Conservation (phyloP, 2,113 vertebrate species). For the Vireo altiloquus region DNA sequence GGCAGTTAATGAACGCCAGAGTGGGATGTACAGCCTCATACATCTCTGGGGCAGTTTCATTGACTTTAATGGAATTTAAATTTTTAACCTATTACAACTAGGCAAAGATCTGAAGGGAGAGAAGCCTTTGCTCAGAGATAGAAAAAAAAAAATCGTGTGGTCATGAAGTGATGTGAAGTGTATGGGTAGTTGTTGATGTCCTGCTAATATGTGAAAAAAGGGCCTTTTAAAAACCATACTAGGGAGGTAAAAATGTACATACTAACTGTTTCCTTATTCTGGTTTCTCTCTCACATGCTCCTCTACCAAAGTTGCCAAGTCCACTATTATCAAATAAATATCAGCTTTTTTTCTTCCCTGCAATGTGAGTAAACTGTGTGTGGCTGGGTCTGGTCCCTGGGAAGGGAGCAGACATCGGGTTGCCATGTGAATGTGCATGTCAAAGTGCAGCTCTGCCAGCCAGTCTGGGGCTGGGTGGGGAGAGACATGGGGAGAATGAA, state of each 20-base stretch:
- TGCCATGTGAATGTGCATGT: neutral
- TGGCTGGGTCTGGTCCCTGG: neutral
- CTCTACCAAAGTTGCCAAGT: neutral
- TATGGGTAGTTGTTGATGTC: neutral
- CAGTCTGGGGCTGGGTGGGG: neutral
- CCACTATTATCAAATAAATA: neutral
- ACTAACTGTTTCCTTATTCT: neutral
- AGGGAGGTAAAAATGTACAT: neutral
- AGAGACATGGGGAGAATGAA: neutral
- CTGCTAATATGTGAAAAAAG: neutral
- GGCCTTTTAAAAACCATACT: neutral
- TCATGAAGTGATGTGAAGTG: neutral
- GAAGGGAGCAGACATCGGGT: neutral
- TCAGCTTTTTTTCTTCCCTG: neutral
- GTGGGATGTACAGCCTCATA: neutral
- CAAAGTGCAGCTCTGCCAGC: constrained; percentile 44
- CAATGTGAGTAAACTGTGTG: neutral
- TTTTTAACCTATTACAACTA: neutral
- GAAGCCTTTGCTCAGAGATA: neutral
- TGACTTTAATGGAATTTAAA: constrained; percentile 1
- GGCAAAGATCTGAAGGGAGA: neutral
- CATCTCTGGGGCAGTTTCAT: neutral
- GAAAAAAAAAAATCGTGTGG: neutral
- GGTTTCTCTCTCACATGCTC: neutral
- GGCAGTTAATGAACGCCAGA: neutral